These are phyloP conservation scores for Callipepla squamata DNA, from an alignment of 2,113 vertebrate species.

Conservation along the genomic window DNA sequence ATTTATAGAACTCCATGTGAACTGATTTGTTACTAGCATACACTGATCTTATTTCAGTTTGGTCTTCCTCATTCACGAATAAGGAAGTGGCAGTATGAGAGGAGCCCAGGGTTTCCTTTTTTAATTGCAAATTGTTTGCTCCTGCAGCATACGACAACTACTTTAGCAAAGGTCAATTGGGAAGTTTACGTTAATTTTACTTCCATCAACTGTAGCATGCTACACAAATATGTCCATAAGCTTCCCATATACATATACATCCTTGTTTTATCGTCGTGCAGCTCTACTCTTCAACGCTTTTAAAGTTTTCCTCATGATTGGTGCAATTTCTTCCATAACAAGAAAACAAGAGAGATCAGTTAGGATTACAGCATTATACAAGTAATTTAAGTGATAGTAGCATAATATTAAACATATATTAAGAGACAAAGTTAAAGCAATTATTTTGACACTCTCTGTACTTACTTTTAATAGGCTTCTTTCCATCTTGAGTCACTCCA, in stretches of 20 bases:
- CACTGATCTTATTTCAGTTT: not conserved
- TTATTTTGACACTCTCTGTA: not conserved
- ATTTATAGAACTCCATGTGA: not conserved
- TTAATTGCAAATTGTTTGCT: not conserved
- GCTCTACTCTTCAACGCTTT: slow-evolving; percentile 81
- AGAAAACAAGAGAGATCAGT: not conserved
- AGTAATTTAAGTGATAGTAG: not conserved
- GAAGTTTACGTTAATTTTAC: not conserved
- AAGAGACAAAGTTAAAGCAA: not conserved
- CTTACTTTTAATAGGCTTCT: slow-evolving; percentile 81
- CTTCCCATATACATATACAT: not conserved
- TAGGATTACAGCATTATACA: not conserved
- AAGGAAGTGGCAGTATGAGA: not conserved
- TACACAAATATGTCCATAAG: not conserved
- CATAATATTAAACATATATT: not conserved
- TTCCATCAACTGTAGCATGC: not conserved
- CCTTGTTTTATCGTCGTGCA: slow-evolving; percentile 68
- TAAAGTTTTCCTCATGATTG: slow-evolving; percentile 89
- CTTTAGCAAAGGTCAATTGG: not conserved
- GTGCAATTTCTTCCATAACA: slow-evolving; percentile 78
- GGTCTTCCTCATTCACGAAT: not conserved
- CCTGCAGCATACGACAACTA: not conserved
- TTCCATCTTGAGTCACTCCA: slow-evolving; percentile 68
- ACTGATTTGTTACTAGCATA: not conserved
- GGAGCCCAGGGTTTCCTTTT: not conserved